These are phyloP conservation scores for Eidolon dupreanum DNA, from an alignment of 2,797 vertebrate species.

Conservation along the genomic window DNA sequence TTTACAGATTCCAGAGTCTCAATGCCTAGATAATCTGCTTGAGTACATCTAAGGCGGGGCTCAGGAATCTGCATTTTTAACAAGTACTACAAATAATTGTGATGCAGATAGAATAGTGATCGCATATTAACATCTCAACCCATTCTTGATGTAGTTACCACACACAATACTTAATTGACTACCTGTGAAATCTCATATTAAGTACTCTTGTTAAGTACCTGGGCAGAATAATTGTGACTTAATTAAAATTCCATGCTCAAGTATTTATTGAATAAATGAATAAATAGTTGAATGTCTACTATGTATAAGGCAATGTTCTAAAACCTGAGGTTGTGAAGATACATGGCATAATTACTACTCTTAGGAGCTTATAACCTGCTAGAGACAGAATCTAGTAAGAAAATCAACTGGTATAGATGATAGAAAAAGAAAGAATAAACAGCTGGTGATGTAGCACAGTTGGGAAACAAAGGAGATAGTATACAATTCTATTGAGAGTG, in stretches of 20 bases:
- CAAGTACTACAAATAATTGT: not conserved
- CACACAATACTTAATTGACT: not conserved
- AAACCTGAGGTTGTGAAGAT: not conserved
- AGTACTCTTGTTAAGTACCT: not conserved
- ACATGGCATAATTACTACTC: not conserved
- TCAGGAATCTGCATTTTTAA: not conserved
- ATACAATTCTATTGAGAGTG: not conserved
- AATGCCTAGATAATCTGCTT: not conserved
- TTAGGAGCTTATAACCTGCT: not conserved
- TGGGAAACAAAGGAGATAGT: not conserved
- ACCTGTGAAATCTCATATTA: not conserved
- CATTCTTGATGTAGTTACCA: not conserved
- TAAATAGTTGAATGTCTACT: not conserved
- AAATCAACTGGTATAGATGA: not conserved
- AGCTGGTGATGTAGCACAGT: not conserved
- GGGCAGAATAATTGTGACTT: not conserved
- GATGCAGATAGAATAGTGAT: not conserved
- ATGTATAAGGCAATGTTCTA: not conserved
- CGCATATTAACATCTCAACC: not conserved
- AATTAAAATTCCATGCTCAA: slow-evolving; percentile 2
- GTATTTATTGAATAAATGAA: not conserved
- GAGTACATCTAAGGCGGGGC: not conserved
- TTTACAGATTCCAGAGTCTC: not conserved
- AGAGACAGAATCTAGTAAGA: not conserved
- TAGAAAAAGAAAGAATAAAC: not conserved